Evolutionary conservation across 92 coral and sea anemone genomes (phyloP).

Genomic region (Paramuricea clavata): DNA sequence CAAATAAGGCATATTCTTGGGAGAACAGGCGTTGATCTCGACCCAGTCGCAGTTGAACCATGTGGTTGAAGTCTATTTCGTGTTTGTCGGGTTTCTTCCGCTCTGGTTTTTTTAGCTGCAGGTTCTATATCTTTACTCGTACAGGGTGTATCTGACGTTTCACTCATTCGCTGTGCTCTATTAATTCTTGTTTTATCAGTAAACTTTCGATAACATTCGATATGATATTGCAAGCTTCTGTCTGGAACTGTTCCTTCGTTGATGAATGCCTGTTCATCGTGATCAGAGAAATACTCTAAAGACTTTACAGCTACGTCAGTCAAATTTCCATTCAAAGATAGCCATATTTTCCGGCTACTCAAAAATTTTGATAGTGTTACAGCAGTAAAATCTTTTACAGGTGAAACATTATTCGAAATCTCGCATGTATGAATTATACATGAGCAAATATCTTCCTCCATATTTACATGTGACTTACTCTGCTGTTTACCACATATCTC

Average conservation of each 20-base stretch:
- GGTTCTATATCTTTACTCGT: too few relatives aligned
- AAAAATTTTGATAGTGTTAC: too few relatives aligned
- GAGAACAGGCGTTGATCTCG: constrained; percentile 21
- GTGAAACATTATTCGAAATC: neutral
- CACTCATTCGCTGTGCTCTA: neutral
- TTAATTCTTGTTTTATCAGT: neutral
- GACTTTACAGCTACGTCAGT: neutral
- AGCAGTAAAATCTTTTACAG: neutral
- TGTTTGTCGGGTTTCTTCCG: neutral
- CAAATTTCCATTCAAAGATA: neutral
- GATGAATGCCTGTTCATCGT: constrained; percentile 7
- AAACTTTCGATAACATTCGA: constrained; percentile 22
- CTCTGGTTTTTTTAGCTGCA: too few relatives aligned
- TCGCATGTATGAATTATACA: neutral
- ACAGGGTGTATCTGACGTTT: neutral
- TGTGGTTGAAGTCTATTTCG: neutral
- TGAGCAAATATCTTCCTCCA: neutral
- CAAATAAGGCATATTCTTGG: constrained; percentile 17
- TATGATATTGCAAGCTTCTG: neutral
- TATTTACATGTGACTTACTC: neutral
- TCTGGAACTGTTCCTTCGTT: neutral
- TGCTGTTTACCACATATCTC: neutral
- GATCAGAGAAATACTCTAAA: neutral
- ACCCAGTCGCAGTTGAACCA: neutral
- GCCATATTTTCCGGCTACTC: constrained; percentile 4